phyloP scores from a whole-genome alignment of 2,888 invertebrate genomes.

The Taphrorychus bicolor region DNA sequence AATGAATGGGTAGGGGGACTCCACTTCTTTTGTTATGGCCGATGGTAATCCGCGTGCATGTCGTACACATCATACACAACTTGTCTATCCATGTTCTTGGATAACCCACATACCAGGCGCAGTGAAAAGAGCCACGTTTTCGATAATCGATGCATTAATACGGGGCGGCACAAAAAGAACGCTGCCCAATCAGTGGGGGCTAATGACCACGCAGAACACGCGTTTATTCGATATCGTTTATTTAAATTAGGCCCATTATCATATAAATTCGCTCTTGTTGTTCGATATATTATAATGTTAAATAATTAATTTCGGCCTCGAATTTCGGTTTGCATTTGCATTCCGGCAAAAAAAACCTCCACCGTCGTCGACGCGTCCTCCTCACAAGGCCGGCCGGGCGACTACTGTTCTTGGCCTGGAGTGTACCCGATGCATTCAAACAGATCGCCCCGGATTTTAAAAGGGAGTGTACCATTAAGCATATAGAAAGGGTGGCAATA shows the following conservation, averaged over 20 bases:
- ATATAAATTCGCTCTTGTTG: neutral
- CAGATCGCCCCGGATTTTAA: constrained; percentile 38
- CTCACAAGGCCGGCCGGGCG: neutral
- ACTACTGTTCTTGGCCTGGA: neutral
- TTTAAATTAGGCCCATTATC: neutral
- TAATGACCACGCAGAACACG: neutral
- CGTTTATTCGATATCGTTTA: no score
- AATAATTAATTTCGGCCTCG: neutral
- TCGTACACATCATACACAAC: no score
- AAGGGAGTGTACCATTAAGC: constrained; percentile 43
- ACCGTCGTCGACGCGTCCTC: neutral
- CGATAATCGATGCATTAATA: no score
- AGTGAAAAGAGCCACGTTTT: neutral
- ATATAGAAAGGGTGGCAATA: constrained; percentile 55
- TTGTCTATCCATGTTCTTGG: neutral
- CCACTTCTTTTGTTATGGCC: neutral
- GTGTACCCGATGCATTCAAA: constrained; percentile 21
- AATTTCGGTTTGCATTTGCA: neutral
- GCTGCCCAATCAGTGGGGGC: neutral
- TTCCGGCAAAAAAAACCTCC: neutral
- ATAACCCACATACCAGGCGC: neutral
- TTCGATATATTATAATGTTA: neutral
- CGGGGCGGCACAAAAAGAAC: no score
- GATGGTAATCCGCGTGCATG: neutral
- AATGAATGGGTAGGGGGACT: constrained; percentile 6